Evolutionary conservation across 2,888 invertebrate genomes (phyloP).

Genomic region (Phasia obesa): DNA sequence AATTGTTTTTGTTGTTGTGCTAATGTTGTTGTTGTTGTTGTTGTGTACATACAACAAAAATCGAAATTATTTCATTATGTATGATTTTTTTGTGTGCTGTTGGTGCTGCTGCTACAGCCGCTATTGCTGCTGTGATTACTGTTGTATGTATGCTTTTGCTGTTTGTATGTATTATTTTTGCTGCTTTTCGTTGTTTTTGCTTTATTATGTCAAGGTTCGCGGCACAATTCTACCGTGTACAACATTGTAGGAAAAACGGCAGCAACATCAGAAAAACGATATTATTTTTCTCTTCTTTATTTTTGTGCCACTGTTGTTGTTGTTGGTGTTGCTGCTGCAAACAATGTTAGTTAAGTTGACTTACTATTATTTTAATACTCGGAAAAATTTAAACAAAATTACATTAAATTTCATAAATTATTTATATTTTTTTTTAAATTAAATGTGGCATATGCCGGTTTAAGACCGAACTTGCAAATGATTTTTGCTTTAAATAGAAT

Average conservation of each 20-base stretch:
- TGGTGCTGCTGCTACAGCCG: conserved; percentile 38
- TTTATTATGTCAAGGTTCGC: conserved; percentile 80
- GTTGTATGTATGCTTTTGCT: conserved; percentile 71
- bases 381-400: neutral
- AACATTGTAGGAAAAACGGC: conserved; percentile 50
- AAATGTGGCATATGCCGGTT: too few relatives aligned
- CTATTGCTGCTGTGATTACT: conserved; percentile 30
- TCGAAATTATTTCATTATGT: conserved; percentile 57
- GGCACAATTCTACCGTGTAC: conserved; percentile 76
- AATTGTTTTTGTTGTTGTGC: conserved; percentile 46
- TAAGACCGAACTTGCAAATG: neutral
- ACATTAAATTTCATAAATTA: too few relatives aligned
- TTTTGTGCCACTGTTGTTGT: neutral
- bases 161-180: neutral
- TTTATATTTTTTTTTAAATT: too few relatives aligned
- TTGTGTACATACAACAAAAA: conserved; percentile 42
- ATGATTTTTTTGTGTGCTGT: conserved; percentile 41
- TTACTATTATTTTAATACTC: conserved; percentile 8
- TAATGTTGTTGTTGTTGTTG: conserved; percentile 39
- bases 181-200: conserved; percentile 45
- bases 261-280: conserved; percentile 23
- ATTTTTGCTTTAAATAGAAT: neutral
- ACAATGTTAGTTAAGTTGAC: conserved; percentile 2
- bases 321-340: neutral
- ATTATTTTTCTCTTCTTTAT: conserved; percentile 17